Conservation (phyloP, 2,113 vertebrate species). For the Petromus typicus region DNA sequence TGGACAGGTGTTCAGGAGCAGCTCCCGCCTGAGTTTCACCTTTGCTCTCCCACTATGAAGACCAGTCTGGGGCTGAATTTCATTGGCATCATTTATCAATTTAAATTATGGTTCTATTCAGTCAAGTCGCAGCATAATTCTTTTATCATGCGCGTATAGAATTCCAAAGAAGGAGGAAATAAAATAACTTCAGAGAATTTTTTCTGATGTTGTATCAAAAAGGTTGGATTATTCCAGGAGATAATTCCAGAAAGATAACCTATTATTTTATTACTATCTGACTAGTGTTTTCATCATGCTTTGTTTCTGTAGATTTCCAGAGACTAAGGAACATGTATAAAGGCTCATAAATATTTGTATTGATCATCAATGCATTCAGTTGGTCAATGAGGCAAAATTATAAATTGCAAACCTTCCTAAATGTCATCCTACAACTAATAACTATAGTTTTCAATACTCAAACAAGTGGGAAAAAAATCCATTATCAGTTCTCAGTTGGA, state of each 20-base stretch:
- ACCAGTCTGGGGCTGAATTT: slow-evolving; percentile 14
- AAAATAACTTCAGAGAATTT: background rate
- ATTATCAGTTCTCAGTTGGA: slow-evolving; percentile 26
- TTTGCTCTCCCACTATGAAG: background rate
- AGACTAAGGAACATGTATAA: background rate
- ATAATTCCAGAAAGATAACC: slow-evolving; percentile 44
- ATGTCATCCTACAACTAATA: slow-evolving; percentile 13
- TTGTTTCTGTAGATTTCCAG: slow-evolving; percentile 28
- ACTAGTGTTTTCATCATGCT: background rate
- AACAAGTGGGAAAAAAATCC: slow-evolving; percentile 43
- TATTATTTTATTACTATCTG: background rate
- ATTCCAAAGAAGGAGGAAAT: background rate
- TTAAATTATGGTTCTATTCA: slow-evolving; percentile 38
- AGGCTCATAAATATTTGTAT: slow-evolving; percentile 9
- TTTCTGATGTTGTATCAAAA: slow-evolving; percentile 13
- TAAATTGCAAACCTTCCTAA: slow-evolving; percentile 3
- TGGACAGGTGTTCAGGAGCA: background rate
- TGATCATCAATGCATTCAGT: background rate
- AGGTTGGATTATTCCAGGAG: background rate
- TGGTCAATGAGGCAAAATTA: slow-evolving; percentile 55
- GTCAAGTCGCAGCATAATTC: slow-evolving; percentile 23
- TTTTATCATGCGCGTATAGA: background rate
- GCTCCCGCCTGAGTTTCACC: background rate
- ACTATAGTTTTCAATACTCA: slow-evolving; percentile 33
- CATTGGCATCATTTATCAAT: slow-evolving; percentile 10